Evolutionary conservation across 2,888 invertebrate species (phyloP), one percentile per base, ranked within the genome.

Genomic region (Amitus sp.): DNA sequence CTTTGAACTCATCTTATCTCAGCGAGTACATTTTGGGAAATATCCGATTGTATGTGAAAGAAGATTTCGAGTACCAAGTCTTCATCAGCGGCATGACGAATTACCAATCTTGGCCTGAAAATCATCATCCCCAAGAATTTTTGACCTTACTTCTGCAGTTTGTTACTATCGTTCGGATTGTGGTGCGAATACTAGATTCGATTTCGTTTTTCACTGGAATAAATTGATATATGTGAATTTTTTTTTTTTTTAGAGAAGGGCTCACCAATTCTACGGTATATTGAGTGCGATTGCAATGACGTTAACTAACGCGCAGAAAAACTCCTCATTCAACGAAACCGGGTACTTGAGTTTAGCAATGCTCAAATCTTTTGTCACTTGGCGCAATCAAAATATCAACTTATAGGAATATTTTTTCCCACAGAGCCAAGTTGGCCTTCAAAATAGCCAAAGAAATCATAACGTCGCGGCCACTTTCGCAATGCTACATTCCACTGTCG

Each of bases 181-280:
- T 79, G 62, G 80, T 15, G 12, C 20, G 50, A 2, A 18, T 46
- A 10, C 27, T 27, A 33, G n/a, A n/a, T n/a, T n/a, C 10, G 10
- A 48, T 47, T 23, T 12, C n/a, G n/a, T n/a, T n/a, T n/a, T n/a
- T n/a, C n/a, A n/a, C 27, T 47, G n/a, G 30, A 47, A 30, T 47
- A 12, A 6, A 45, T 33, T 28, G 28, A 15, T 34, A 4, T 13
- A 15, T 37, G 33, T 33, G 33, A n/a, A n/a, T 37, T 37, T 51
- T 55, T 56, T 46, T 62, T 20, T 15, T 51, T 60, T 72, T 20
- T 54, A 80, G 79, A 79, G 81, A 66, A 74, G 82, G 62, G 71
- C 80, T 6, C 78, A 82, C 69, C 82, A 82, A 53, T 82, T 82
- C 50, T 75, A 76, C 50, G 82, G 81, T 9, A 65, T 82, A 13